phyloP scores from a whole-genome alignment of 2,797 vertebrate species.

The Hybognathus amarus region DNA sequence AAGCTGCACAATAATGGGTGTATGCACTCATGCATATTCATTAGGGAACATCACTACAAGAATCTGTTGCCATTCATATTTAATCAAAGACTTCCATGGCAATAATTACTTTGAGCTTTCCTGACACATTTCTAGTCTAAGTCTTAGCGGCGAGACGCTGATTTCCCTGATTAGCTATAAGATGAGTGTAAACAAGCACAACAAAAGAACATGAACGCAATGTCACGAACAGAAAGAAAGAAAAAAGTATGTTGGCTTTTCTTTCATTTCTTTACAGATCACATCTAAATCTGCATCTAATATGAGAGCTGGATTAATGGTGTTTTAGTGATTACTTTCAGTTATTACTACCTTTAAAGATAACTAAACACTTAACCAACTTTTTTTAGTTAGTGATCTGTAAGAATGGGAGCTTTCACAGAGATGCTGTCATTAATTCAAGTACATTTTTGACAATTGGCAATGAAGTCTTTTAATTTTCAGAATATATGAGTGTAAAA shows the following conservation, averaged over 20 bases:
- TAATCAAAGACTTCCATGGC: slow-evolving; percentile 57
- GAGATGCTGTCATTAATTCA: no score
- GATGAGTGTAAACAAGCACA: slow-evolving; percentile 43
- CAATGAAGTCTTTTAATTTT: no score
- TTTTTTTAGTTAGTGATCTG: no score
- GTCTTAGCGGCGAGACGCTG: slow-evolving; percentile 38
- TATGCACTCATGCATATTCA: slow-evolving; percentile 61
- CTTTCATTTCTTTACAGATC: not conserved
- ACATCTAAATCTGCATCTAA: not conserved
- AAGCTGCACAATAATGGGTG: slow-evolving; percentile 42
- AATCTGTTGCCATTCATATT: slow-evolving; percentile 65
- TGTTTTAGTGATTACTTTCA: not conserved
- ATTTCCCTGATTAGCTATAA: slow-evolving; percentile 50
- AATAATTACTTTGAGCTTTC: slow-evolving; percentile 45
- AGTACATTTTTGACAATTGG: no score
- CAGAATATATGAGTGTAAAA: no score
- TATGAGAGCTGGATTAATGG: not conserved
- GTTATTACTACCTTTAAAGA: not conserved
- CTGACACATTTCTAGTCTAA: slow-evolving; percentile 55
- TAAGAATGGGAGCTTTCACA: no score
- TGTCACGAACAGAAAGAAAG: slow-evolving; percentile 3
- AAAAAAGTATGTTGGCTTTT: not conserved
- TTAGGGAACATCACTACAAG: slow-evolving; percentile 55
- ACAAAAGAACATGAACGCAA: slow-evolving; percentile 29
- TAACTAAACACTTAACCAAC: no score